Conservation (phyloP, 2,888 invertebrate species). For the Caenorhabditis angaria region DNA sequence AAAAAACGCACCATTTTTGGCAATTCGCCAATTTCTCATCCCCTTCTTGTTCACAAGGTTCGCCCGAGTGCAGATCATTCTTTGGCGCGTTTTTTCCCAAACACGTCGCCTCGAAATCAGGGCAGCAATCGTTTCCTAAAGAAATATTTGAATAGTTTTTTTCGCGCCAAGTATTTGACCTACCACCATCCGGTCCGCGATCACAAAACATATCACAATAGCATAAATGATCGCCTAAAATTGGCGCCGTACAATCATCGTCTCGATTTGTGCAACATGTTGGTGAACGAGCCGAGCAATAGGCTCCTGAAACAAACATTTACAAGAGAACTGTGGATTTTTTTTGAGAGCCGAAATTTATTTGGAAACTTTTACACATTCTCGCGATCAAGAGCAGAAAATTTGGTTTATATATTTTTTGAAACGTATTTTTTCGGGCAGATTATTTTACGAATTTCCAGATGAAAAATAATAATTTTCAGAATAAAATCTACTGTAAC, state of each 20-base stretch:
- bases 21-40: slow-evolving; percentile 59
- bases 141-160: background rate
- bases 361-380: background rate
- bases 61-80: background rate
- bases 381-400: no score
- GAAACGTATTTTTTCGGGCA: no score
- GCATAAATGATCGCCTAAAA: slow-evolving; percentile 83
- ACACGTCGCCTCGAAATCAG: slow-evolving; percentile 86
- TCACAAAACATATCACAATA: slow-evolving; percentile 82
- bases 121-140: slow-evolving; percentile 86
- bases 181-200: slow-evolving; percentile 52
- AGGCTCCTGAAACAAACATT: slow-evolving; percentile 59
- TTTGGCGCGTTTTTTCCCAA: slow-evolving; percentile 73
- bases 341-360: no score
- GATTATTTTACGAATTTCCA: no score
- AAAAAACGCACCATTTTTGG: slow-evolving; percentile 57
- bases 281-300: slow-evolving; percentile 62
- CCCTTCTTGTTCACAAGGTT: slow-evolving; percentile 60
- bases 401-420: no score
- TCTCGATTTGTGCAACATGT: slow-evolving; percentile 81
- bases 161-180: background rate
- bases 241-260: slow-evolving; percentile 83
- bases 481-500: no score
- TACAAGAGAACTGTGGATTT: background rate
- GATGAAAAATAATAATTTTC: no score